Evolutionary conservation across 1,140 invertebrate genomes (phyloP).

Genomic region (Uloborus diversus): DNA sequence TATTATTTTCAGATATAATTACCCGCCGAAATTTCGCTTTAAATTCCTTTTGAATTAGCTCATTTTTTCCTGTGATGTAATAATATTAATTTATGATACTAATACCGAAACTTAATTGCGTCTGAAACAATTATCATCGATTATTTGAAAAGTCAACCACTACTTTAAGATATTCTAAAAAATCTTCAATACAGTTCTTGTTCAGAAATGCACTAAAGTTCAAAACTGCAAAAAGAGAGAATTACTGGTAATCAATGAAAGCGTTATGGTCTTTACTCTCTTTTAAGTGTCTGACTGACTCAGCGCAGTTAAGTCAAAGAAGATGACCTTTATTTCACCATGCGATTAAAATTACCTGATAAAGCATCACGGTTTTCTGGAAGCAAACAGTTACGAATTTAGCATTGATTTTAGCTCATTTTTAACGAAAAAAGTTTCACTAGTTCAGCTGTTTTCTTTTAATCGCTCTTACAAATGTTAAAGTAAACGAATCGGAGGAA

Average conservation of each 20-base stretch:
- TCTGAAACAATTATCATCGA: neutral
- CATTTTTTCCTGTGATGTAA: too few relatives aligned
- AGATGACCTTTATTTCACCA: neutral
- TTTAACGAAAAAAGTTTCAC: too few relatives aligned
- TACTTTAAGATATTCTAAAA: neutral
- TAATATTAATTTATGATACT: too few relatives aligned
- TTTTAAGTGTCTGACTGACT: neutral
- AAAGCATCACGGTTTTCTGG: neutral
- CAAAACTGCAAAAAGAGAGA: neutral
- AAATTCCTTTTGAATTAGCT: too few relatives aligned
- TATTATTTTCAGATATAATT: too few relatives aligned
- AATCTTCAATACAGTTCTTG: neutral
- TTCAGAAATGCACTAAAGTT: neutral
- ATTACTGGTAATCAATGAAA: constrained; percentile 22
- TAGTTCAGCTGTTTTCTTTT: too few relatives aligned
- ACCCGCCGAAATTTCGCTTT: too few relatives aligned
- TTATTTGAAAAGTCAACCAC: constrained; percentile 11
- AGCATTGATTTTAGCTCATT: too few relatives aligned
- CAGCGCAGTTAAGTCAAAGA: constrained; percentile 10
- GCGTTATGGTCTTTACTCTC: neutral
- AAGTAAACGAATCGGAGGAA: too few relatives aligned
- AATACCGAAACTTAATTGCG: too few relatives aligned
- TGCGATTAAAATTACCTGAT: neutral
- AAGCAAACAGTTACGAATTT: too few relatives aligned
- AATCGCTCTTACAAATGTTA: too few relatives aligned